Conservation (phyloP, 2,888 invertebrate genomes). For the Morpho deidamia region DNA sequence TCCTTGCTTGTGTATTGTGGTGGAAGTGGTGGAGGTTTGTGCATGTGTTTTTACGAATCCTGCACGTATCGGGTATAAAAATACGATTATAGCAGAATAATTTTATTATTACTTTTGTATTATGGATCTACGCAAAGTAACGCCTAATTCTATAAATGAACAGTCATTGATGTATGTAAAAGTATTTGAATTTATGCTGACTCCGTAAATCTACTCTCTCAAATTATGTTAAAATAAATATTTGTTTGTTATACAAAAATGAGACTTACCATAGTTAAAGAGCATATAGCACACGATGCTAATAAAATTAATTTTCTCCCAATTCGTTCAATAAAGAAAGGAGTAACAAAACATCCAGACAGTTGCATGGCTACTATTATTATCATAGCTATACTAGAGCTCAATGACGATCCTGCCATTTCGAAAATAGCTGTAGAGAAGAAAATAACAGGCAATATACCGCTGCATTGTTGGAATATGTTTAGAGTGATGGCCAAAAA, state of each 20-base stretch:
- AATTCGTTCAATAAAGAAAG: slow-evolving; percentile 17
- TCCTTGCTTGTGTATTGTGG: too few relatives aligned
- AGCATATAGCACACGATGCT: slow-evolving; percentile 14
- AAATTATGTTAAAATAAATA: too few relatives aligned
- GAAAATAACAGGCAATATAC: slow-evolving; percentile 15
- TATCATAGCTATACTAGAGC: slow-evolving; percentile 16
- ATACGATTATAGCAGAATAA: too few relatives aligned
- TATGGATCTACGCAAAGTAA: too few relatives aligned
- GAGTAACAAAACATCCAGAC: slow-evolving; percentile 10
- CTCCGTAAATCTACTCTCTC: too few relatives aligned
- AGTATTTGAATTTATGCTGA: too few relatives aligned
- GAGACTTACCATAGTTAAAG: slow-evolving; percentile 20
- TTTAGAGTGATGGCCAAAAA: slow-evolving; percentile 35
- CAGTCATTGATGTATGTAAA: too few relatives aligned
- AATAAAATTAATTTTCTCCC: slow-evolving; percentile 17
- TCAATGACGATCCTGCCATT: slow-evolving; percentile 18
- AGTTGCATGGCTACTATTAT: slow-evolving; percentile 20
- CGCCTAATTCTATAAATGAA: too few relatives aligned
- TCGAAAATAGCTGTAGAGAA: slow-evolving; percentile 22
- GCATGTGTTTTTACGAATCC: too few relatives aligned
- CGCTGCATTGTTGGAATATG: slow-evolving; percentile 26
- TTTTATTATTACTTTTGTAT: too few relatives aligned
- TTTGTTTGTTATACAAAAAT: slow-evolving; percentile 18
- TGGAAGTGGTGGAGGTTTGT: too few relatives aligned
- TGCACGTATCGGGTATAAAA: too few relatives aligned